phyloP scores from a whole-genome alignment of 37 sponge, comb jelly and placozoan genomes.

The Eunapius fragilis region DNA sequence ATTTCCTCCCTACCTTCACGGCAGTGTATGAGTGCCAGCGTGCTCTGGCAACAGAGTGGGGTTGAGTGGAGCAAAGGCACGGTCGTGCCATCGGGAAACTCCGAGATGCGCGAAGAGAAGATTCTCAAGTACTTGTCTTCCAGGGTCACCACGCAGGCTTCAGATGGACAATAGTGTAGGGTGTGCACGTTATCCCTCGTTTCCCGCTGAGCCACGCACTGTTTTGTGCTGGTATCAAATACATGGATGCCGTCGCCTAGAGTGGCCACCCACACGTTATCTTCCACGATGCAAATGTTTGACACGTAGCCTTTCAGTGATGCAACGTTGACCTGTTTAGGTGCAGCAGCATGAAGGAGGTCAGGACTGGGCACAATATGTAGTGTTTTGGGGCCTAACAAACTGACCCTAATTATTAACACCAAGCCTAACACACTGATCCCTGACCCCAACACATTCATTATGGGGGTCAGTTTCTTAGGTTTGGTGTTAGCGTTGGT shows the following conservation, averaged over 20 bases:
- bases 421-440: too few relatives aligned
- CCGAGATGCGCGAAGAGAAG: constrained; percentile 6
- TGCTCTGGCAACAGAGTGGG: background rate
- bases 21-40: background rate
- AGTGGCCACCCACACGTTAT: constrained; percentile 41
- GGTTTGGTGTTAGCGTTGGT: too few relatives aligned
- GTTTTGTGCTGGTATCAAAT: background rate
- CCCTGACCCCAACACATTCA: too few relatives aligned
- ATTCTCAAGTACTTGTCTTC: constrained; percentile 22
- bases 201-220: background rate
- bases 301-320: constrained; percentile 13
- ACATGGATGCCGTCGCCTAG: constrained; percentile 32
- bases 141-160: constrained; percentile 20
- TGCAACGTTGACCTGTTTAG: background rate
- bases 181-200: constrained; percentile 20
- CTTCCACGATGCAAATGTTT: background rate
- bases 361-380: too few relatives aligned
- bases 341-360: too few relatives aligned
- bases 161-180: constrained; percentile 2
- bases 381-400: too few relatives aligned
- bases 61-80: background rate
- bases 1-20: background rate
- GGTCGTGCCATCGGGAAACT: background rate
- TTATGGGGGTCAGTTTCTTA: too few relatives aligned
- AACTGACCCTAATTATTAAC: too few relatives aligned